Evolutionary conservation across 2,888 invertebrate genomes (phyloP), one percentile per base, ranked within the genome.

Genomic region (Drosophila pullipes): DNA sequence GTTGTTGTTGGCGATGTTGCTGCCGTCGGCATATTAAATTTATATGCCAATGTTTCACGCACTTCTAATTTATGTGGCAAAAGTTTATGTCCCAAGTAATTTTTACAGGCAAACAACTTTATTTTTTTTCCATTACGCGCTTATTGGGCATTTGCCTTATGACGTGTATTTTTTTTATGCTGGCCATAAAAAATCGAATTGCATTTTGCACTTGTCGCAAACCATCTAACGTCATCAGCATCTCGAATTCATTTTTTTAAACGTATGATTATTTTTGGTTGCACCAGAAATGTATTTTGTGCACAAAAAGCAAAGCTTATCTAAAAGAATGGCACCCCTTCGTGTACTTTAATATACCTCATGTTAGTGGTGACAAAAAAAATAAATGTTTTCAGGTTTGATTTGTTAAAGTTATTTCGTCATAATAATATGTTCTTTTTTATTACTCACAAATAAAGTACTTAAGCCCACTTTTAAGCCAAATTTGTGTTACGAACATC

Each of bases 11-110:
- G 16, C 33, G 58, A n/a, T 71, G 62, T 16, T 54, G 44, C 61
- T 76, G 77, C 64, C 58, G 72, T 13, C 54, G 78, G 78, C 81
- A 74, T 86, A 89, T 90, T 89, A 90, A 81, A 86, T 86, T 90
- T 90, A 86, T 89, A 83, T 75, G 74, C 73, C 78, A 76, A 69
- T 81, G 85, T 73, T 89, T 90, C 84, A 89, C 81, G 86, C 89
- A 80, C 90, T 88, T 72, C 81, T 90, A 83, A 85, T 90, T 85
- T 90, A 90, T 85, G 90, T 85, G 81, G 80, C 81, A 75, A 69
- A 86, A 88, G 83, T 85, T 90, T 85, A 82, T 85, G 90, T 70
- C 71, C 65, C 81, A 88, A 85, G 81, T 88, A 76, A 90, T 90
- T 83, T 82, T 67, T 80, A 76, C 71, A 87, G 61, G 66, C 76